Percentiles rank a stretch among this genome's conserved stretches.
phyloP scores from a whole-genome alignment of 2,888 invertebrate genomes.

The Slavum lentiscoides region DNA sequence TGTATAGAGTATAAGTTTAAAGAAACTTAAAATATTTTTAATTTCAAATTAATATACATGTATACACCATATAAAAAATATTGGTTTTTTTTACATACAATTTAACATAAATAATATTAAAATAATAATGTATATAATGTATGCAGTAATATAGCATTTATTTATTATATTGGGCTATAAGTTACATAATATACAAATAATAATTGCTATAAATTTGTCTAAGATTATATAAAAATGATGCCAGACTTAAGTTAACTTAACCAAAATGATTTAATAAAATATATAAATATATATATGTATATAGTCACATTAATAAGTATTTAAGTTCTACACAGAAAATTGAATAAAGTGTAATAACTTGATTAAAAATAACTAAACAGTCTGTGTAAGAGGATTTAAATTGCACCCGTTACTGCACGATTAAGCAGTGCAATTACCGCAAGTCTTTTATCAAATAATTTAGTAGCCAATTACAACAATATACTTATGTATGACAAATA shows the following conservation, averaged over 20 bases:
- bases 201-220: conserved; percentile 12
- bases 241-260: background rate
- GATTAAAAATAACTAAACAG: conserved; percentile 14
- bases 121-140: too few species aligned
- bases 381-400: background rate
- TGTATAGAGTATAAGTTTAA: too few species aligned
- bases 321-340: background rate
- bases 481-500: background rate
- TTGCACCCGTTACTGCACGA: background rate
- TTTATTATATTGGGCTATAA: background rate
- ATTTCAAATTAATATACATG: too few species aligned
- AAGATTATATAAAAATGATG: background rate
- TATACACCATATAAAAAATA: too few species aligned
- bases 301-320: too few species aligned
- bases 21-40: too few species aligned
- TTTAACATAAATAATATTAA: too few species aligned
- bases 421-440: background rate
- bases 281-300: too few species aligned
- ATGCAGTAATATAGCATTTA: too few species aligned
- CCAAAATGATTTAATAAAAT: too few species aligned
- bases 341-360: background rate
- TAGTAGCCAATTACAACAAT: background rate
- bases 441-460: background rate
- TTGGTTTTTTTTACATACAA: too few species aligned
- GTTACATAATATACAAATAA: background rate